phyloP scores from a whole-genome alignment of 2,113 vertebrate genomes.

The Balaenoptera acutorostrata region DNA sequence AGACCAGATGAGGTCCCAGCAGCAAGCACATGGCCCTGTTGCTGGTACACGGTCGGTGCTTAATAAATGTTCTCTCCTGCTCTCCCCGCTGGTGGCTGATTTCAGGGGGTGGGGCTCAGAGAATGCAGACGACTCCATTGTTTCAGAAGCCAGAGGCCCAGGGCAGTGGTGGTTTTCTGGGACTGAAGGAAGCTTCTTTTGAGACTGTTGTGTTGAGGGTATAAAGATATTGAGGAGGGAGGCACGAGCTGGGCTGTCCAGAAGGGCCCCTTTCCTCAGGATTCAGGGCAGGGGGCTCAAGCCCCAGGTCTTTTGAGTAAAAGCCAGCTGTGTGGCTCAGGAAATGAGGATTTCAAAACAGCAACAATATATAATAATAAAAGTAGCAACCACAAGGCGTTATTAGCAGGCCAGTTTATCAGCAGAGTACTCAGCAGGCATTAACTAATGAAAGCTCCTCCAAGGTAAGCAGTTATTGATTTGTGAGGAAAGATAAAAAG shows the following conservation, averaged over 20 bases:
- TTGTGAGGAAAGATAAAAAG: conserved; percentile 2
- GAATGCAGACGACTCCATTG: rapidly evolving
- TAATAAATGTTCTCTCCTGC: background rate
- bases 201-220: rapidly evolving
- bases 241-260: background rate
- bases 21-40: background rate
- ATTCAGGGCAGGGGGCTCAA: background rate
- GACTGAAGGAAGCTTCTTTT: background rate
- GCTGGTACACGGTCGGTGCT: background rate
- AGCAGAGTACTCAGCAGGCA: conserved; percentile 10
- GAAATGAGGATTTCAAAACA: background rate
- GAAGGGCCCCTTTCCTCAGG: background rate
- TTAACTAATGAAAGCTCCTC: conserved; percentile 46
- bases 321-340: background rate
- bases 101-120: background rate
- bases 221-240: rapidly evolving
- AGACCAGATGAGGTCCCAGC: background rate
- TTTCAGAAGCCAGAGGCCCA: background rate
- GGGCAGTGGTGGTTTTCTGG: background rate
- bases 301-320: background rate
- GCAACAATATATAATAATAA: background rate
- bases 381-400: background rate
- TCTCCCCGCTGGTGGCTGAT: background rate
- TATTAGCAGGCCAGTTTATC: conserved; percentile 30
- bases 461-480: conserved; percentile 57